Conservation (phyloP, 2,797 vertebrate genomes). For the Pteronotus mesoamericanus region DNA sequence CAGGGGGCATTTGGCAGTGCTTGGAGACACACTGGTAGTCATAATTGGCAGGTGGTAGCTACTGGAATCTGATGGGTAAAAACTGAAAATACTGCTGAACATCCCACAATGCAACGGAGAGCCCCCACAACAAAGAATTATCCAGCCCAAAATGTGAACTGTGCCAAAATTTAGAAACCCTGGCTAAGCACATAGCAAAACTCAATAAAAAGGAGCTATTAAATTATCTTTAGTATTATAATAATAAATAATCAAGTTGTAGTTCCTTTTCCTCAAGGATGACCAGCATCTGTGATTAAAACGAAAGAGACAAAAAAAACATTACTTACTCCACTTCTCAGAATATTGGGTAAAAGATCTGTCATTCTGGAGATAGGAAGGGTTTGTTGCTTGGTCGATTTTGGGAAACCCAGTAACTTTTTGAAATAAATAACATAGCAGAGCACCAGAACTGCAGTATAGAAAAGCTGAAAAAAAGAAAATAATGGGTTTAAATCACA, state of each 20-base stretch:
- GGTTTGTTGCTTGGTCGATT: constrained; percentile 84
- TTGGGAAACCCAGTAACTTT: constrained; percentile 88
- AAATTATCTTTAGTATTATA: background rate
- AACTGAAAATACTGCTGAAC: background rate
- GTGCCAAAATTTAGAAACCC: background rate
- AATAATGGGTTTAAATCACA: background rate
- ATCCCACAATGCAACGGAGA: background rate
- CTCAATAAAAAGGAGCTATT: background rate
- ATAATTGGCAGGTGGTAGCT: background rate
- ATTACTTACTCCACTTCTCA: constrained; percentile 84
- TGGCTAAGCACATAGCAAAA: background rate
- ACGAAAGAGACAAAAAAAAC: background rate
- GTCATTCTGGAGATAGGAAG: constrained; percentile 88
- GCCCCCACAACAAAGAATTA: background rate
- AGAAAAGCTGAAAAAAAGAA: constrained; percentile 84
- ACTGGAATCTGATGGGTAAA: background rate
- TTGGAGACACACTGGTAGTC: background rate
- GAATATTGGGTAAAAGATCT: constrained; percentile 87
- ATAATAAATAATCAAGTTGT: background rate
- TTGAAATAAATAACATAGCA: constrained; percentile 91
- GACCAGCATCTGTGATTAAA: constrained; percentile 29
- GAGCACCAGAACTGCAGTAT: constrained; percentile 88
- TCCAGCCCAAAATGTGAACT: background rate
- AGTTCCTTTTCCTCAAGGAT: constrained; percentile 13
- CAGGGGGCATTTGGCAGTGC: background rate